Percentiles rank a stretch among this genome's conserved stretches.
phyloP scores from a whole-genome alignment of 2,113 vertebrate species.

The Redunca redunca region DNA sequence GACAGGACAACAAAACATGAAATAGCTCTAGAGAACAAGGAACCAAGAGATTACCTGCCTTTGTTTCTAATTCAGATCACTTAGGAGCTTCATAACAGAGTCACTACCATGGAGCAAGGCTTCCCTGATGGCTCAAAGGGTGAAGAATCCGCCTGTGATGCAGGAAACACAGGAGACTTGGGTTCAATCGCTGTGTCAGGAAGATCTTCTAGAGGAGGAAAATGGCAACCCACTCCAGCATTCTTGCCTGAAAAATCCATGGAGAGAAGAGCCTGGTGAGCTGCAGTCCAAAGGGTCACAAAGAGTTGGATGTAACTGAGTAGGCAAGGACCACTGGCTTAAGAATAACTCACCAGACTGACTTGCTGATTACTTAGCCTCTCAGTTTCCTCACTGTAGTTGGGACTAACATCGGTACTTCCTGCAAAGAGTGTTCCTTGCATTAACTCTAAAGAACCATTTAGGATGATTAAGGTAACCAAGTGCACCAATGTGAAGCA shows the following conservation, averaged over 20 bases:
- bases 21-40: neutral
- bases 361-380: neutral
- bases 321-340: neutral
- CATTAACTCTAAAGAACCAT: neutral
- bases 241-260: neutral
- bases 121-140: neutral
- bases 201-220: neutral
- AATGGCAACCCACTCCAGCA: neutral
- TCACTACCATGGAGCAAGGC: neutral
- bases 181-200: neutral
- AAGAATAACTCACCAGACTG: neutral
- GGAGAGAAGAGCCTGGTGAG: neutral
- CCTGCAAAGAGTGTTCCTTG: neutral
- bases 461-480: neutral
- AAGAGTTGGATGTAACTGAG: neutral
- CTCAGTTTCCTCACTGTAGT: neutral
- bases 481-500: neutral
- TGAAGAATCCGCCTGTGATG: neutral
- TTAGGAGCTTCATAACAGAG: neutral
- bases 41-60: neutral
- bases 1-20: neutral
- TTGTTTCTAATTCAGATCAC: neutral
- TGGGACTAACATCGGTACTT: neutral
- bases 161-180: neutral
- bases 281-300: neutral